phyloP scores from a whole-genome alignment of 1,140 invertebrate genomes.

The Ooceraea biroi region DNA sequence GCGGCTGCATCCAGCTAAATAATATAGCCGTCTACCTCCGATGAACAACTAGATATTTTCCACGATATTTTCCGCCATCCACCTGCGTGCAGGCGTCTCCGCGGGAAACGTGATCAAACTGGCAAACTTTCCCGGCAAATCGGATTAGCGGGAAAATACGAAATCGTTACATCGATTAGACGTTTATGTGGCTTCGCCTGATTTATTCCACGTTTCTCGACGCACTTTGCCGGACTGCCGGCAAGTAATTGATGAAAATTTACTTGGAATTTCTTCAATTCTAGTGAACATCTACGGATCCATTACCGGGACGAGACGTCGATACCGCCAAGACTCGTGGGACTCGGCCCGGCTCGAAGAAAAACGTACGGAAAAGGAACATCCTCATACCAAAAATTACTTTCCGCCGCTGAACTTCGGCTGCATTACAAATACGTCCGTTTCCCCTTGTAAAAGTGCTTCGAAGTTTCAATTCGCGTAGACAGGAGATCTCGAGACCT shows the following conservation, averaged over 20 bases:
- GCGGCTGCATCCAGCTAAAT: background rate
- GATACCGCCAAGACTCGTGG: constrained; percentile 51
- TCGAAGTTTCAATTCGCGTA: constrained; percentile 48
- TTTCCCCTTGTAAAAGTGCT: constrained; percentile 38
- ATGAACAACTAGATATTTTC: constrained; percentile 19
- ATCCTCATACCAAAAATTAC: constrained; percentile 61
- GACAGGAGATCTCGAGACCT: constrained; percentile 48
- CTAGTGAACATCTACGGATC: constrained; percentile 25
- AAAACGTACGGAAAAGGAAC: constrained; percentile 46
- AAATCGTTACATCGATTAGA: constrained; percentile 16
- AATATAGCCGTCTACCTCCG: constrained; percentile 2
- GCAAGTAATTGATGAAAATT: constrained; percentile 52
- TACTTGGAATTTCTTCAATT: constrained; percentile 52
- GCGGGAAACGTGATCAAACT: background rate
- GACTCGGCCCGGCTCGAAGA: constrained; percentile 18
- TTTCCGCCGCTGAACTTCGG: constrained; percentile 59
- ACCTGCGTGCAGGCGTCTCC: background rate
- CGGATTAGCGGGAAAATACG: background rate
- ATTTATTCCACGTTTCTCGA: constrained; percentile 7
- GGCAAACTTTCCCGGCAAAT: constrained; percentile 14
- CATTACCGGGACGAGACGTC: constrained; percentile 25
- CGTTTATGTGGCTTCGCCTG: background rate
- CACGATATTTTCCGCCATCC: background rate
- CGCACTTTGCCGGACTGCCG: background rate
- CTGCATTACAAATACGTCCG: constrained; percentile 66